Conservation (phyloP, 2,113 vertebrate genomes). For the Asarcornis scutulata region DNA sequence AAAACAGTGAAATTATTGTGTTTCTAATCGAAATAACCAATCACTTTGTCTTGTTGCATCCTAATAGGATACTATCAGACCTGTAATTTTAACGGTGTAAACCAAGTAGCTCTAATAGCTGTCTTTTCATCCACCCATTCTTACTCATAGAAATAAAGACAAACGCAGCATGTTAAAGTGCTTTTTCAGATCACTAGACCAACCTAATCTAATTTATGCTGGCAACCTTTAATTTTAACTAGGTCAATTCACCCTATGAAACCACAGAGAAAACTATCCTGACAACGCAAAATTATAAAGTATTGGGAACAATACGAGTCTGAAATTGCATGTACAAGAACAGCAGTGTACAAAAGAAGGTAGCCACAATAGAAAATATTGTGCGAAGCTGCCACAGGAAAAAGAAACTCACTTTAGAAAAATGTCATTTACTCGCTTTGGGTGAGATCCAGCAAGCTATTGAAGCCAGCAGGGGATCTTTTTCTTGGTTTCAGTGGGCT, state of each 20-base stretch:
- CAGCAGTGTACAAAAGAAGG: background rate
- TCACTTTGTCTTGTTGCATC: background rate
- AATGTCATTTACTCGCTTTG: background rate
- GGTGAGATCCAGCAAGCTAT: conserved; percentile 29
- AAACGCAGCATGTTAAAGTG: background rate
- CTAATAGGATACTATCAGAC: background rate
- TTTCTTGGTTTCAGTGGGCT: background rate
- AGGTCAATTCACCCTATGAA: conserved; percentile 33
- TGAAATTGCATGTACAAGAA: background rate
- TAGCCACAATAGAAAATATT: background rate
- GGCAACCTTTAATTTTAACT: conserved; percentile 60
- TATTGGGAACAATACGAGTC: background rate
- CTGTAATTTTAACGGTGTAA: background rate
- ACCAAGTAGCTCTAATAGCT: background rate
- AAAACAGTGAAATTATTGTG: background rate
- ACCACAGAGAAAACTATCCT: background rate
- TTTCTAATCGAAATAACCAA: background rate
- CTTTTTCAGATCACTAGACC: conserved; percentile 27
- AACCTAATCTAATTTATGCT: conserved; percentile 41
- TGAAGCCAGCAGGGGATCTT: conserved; percentile 24
- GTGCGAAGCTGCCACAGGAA: background rate
- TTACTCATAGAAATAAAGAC: background rate
- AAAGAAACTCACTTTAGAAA: background rate
- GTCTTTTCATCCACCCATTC: background rate
- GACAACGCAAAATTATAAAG: conserved; percentile 19